Base-by-base conservation (phyloP, 2,797 vertebrate species). In the Sibirionetta formosa region DNA sequence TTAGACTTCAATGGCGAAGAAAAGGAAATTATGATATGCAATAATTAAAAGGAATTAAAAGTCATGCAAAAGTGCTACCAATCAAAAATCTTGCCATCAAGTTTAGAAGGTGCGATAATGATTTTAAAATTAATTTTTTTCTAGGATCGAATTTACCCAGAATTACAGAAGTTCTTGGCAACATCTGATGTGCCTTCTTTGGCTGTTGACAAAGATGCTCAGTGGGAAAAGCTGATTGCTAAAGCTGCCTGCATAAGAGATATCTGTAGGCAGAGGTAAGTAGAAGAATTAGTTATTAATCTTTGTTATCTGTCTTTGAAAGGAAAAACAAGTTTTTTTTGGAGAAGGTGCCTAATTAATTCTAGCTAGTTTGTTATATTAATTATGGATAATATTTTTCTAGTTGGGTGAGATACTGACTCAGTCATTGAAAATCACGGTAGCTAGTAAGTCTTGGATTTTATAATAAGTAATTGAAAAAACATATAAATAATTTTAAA, bases 101-200 rank as follows among this genome's bases (percentile, higher is more conserved):
- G 27, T 91, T 92, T 69, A 87, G 19, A 68, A 94, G 23, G 8
- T 72, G 5, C 42, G 65, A 27, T 77, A 51, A 23, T 86, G 2
- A 50, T 82, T 88, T 86, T 69, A 27, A 48, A 64, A 66, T 60
- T 53, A 76, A 86, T 88, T 96, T 50, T 57, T 88, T 79, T 38
- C 38, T 94, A 99, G 99, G 99, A 99, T 95, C 99, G 99, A 38
- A 97, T 99, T 61, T 99, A 99, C 96, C 99, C 99, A 33, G 99
- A 99, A 88, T 96, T 99, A 69, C 99, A 99, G 97, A 98, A 98
- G 65, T 98, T 99, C 86, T 98, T 99, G 98, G 97, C 95, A 0
- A 96, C 97, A 93, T 97, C 98, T 65, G 99, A 99, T 83, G 90
- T 66, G 29, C 96, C 96, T 9, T 98, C 98, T 69, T 90, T 97